Evolutionary conservation across 2,113 vertebrate genomes (phyloP).

Genomic region (Rynchops niger): DNA sequence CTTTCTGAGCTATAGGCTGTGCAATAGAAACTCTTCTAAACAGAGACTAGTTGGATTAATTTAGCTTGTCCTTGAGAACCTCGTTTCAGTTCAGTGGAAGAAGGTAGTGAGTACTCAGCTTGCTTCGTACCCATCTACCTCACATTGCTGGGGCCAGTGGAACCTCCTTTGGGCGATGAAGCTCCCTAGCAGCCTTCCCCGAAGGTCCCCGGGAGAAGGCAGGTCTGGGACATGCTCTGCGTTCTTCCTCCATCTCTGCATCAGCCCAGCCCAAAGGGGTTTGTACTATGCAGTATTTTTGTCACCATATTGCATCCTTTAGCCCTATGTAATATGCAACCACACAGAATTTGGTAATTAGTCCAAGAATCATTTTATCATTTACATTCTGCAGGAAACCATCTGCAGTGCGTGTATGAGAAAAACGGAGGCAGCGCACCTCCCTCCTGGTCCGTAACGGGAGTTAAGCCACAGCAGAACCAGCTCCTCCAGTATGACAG

Average conservation of each 20-base stretch:
- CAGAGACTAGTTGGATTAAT: neutral
- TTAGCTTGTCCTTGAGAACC: neutral
- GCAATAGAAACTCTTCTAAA: neutral
- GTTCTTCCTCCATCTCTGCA: neutral
- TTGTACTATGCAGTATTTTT: neutral
- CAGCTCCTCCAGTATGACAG: neutral
- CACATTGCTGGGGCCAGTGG: neutral
- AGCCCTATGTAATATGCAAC: accelerated
- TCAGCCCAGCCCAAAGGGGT: neutral
- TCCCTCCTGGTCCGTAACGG: neutral
- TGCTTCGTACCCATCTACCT: neutral
- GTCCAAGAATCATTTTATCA: neutral
- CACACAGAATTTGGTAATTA: no score
- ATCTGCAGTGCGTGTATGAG: accelerated
- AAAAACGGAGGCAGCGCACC: accelerated
- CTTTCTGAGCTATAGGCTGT: neutral
- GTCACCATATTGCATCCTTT: neutral
- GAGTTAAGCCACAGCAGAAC: neutral
- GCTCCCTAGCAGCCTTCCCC: neutral
- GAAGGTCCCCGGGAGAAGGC: accelerated
- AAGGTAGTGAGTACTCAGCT: neutral
- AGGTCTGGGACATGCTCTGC: neutral
- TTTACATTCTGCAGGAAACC: neutral
- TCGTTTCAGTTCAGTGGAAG: neutral
- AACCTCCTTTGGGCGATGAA: neutral